Percentiles rank a stretch among this genome's conserved stretches.
phyloP scores from a whole-genome alignment of 2,113 vertebrate genomes.

The Charina bottae region DNA sequence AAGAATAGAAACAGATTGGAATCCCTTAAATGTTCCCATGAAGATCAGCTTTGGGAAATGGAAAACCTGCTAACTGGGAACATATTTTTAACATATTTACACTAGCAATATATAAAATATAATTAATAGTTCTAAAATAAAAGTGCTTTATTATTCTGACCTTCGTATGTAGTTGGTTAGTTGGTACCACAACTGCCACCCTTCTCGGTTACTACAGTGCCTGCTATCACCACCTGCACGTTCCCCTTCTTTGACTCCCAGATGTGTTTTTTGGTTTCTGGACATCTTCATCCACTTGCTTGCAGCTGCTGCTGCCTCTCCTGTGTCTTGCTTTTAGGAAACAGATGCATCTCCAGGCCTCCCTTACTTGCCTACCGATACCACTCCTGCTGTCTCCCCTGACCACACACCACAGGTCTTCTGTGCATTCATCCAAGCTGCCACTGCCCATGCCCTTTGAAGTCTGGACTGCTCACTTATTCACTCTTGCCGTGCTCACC shows the following conservation, averaged over 20 bases:
- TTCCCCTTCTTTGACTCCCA: not conserved
- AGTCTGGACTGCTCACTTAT: not conserved
- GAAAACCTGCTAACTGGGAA: too few relatives aligned
- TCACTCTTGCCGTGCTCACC: not conserved
- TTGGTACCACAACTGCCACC: too few relatives aligned
- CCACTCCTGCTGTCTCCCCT: not conserved
- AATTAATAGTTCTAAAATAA: not conserved
- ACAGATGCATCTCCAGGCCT: not conserved
- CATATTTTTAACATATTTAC: not conserved
- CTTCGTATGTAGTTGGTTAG: too few relatives aligned
- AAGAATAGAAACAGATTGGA: too few relatives aligned
- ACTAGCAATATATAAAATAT: not conserved
- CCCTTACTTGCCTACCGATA: not conserved
- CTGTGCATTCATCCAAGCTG: not conserved
- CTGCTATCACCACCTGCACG: not conserved
- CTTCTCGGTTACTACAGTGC: not conserved
- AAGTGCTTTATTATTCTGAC: too few relatives aligned
- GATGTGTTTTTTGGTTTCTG: not conserved
- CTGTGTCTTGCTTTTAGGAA: not conserved
- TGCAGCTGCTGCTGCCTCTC: not conserved
- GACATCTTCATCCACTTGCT: not conserved
- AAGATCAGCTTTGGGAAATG: too few relatives aligned
- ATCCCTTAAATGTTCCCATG: too few relatives aligned
- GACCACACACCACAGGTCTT: not conserved
- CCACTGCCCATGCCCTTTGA: not conserved